Evolutionary conservation across 2,888 invertebrate genomes (phyloP).

Genomic region (Drosophila hamatofila): DNA sequence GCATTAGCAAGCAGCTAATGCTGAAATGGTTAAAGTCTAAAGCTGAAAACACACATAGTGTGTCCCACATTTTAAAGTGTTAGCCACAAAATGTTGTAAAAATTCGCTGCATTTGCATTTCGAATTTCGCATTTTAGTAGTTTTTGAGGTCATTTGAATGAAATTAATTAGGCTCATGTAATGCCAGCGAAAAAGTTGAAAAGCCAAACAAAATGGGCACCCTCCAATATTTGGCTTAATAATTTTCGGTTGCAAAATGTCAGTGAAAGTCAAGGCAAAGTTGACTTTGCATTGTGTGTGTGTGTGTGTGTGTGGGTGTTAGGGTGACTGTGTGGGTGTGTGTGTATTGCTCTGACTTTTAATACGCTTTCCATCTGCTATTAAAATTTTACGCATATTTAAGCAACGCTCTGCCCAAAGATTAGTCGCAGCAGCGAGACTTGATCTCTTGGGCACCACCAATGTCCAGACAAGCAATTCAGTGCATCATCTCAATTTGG

Average conservation of each 20-base stretch:
- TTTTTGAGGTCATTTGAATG: slow-evolving; percentile 73
- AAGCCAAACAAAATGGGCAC: slow-evolving; percentile 44
- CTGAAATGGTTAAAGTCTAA: slow-evolving; percentile 25
- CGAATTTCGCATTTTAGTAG: slow-evolving; percentile 53
- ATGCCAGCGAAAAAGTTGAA: slow-evolving; percentile 66
- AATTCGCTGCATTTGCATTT: slow-evolving; percentile 63
- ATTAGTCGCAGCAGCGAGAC: slow-evolving; percentile 24
- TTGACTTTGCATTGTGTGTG: slow-evolving; percentile 32
- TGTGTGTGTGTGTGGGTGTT: slow-evolving; percentile 7
- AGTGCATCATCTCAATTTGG: slow-evolving; percentile 11
- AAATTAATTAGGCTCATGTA: slow-evolving; percentile 83
- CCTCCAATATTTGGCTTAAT: slow-evolving; percentile 47
- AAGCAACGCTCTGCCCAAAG: slow-evolving; percentile 33
- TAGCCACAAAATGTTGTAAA: slow-evolving; percentile 32
- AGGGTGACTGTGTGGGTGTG: slow-evolving; percentile 21
- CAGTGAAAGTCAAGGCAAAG: slow-evolving; percentile 74
- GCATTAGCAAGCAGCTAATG: slow-evolving; percentile 34
- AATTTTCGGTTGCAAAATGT: slow-evolving; percentile 56
- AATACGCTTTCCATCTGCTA: slow-evolving; percentile 68
- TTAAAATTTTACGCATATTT: slow-evolving; percentile 78
- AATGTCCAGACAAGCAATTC: slow-evolving; percentile 21
- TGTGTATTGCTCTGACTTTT: slow-evolving; percentile 47
- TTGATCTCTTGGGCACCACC: slow-evolving; percentile 2
- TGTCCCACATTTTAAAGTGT: slow-evolving; percentile 41
- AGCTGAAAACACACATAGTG: slow-evolving; percentile 11